Conservation (phyloP, 2,888 invertebrate genomes). For the Drosophila atroscutellata region DNA sequence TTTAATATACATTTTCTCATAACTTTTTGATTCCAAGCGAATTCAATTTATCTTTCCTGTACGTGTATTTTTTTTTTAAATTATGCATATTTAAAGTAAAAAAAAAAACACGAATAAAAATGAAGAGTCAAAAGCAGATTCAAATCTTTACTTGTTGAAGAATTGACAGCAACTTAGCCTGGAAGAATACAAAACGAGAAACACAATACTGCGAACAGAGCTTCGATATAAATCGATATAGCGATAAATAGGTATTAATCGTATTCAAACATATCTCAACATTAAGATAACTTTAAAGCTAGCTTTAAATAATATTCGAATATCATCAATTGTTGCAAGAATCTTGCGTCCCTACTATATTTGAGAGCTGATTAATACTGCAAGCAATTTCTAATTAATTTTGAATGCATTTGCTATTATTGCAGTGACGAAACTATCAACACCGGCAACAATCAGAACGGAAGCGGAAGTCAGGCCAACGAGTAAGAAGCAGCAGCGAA, state of each 20-base stretch:
- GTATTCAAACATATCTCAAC: no score
- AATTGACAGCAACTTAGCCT: no score
- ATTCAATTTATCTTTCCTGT: neutral
- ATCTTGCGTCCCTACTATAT: neutral
- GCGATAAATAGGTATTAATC: no score
- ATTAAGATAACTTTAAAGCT: neutral
- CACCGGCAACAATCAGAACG: slow-evolving; percentile 40
- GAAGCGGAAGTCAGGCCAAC: slow-evolving; percentile 58
- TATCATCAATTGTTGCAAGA: neutral
- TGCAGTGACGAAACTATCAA: slow-evolving; percentile 30
- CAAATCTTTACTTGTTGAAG: no score
- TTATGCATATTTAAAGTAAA: neutral
- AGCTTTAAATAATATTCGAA: neutral
- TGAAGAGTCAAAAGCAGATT: no score
- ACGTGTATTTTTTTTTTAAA: neutral
- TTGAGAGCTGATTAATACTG: neutral
- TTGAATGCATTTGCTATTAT: slow-evolving; percentile 28
- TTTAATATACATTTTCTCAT: neutral
- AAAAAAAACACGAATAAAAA: neutral
- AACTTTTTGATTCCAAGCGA: neutral
- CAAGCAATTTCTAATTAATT: slow-evolving; percentile 22
- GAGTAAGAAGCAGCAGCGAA: slow-evolving; percentile 6
- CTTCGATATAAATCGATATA: no score
- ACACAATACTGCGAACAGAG: no score
- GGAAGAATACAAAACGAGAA: no score